Base-by-base conservation (phyloP, 2,797 vertebrate species). In the Hozukius guyotensis region DNA sequence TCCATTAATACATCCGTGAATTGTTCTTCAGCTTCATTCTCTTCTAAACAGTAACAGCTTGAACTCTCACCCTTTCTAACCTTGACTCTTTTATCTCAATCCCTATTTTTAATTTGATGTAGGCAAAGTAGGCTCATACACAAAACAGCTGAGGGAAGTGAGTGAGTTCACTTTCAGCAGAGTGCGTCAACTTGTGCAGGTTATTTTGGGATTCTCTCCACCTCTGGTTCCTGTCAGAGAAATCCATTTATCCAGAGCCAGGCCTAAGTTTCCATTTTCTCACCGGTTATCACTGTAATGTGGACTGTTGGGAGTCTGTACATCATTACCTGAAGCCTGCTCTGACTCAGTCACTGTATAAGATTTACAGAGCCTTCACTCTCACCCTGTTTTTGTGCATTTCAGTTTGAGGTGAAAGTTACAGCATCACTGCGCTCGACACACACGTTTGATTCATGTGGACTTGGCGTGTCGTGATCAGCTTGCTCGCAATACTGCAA, bases 221-320 rank as follows among this genome's bases (percentile, higher is more conserved):
- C 72, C 78, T 86, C 91, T 91, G 87, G 81, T 88, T 90, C 78
- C 81, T 87, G 83, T 92, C 89, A 89, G 24, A 82, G 66, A 70
- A 38, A 80, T 80, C 77, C 66, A 75, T 88, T 77, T 84, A 79
- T 82, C 67, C 78, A 73, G 63, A 77, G 46, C 72, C 78, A 49
- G 80, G 75, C 55, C 4, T 1, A 62, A 84, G 77, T 90, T 87
- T 92, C 86, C 85, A 87, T 85, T 84, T 89, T 84, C 84, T 88
- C 82, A 83, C 36, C 5, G 36, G 75, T 83, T 85, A 71, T 83
- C 76, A 60, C 22, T 61, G 74, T 78, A 63, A 70, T n/a, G 34
- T 56, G 16, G 71, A 34, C 62, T n/a, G 52, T 2, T 64, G 77
- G 56, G 56, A 67, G 72, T 36, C 64, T 18, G 68, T 64, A 52